Conservation (phyloP, 2,113 vertebrate species). For the Corapipo altera region DNA sequence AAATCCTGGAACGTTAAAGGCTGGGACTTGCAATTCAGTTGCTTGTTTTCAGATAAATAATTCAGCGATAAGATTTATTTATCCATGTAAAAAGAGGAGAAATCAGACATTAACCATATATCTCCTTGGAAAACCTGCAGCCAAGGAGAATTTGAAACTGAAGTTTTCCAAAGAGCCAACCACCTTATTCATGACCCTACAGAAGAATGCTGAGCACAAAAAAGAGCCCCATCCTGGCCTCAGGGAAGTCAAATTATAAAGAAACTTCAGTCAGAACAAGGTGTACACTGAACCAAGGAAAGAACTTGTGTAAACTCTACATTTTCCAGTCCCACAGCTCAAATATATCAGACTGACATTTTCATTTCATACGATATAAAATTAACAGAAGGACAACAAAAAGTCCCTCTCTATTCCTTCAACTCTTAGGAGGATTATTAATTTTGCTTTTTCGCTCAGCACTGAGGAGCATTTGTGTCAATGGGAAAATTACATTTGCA, state of each 20-base stretch:
- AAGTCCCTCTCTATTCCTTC: not conserved
- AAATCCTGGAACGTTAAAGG: not conserved
- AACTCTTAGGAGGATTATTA: not conserved
- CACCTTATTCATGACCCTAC: not conserved
- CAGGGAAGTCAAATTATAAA: not conserved
- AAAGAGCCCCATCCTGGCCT: not conserved
- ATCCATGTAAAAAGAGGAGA: not conserved
- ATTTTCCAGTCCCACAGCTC: not conserved
- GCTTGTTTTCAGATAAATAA: slow-evolving; percentile 5
- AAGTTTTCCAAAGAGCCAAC: not conserved
- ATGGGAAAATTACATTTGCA: not conserved
- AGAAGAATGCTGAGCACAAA: not conserved
- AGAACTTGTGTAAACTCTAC: not conserved
- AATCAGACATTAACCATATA: not conserved
- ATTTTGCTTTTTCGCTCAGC: not conserved
- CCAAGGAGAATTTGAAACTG: not conserved
- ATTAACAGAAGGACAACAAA: not conserved
- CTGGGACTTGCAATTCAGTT: not conserved
- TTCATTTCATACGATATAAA: not conserved
- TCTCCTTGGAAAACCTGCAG: not conserved
- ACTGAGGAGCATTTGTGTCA: not conserved
- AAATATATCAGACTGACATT: not conserved
- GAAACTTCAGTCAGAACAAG: not conserved
- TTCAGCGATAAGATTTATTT: slow-evolving; percentile 7
- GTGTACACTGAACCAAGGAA: not conserved